phyloP scores from a whole-genome alignment of 2,113 vertebrate species.

The Nibea albiflora region DNA sequence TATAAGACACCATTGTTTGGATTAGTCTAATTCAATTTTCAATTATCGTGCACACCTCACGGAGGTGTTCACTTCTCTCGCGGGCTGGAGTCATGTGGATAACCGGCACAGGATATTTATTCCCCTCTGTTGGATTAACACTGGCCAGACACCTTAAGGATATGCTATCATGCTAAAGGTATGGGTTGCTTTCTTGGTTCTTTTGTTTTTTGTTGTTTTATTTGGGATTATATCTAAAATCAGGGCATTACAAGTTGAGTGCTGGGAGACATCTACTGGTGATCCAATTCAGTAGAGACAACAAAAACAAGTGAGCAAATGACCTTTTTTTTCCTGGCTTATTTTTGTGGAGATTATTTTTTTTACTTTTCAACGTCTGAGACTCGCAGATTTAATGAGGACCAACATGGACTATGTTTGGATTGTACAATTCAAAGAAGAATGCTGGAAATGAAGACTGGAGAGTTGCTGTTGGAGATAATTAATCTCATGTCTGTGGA shows the following conservation, averaged over 20 bases:
- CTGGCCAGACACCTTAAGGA: constrained; percentile 76
- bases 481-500: constrained; percentile 68
- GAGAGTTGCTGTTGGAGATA: constrained; percentile 63
- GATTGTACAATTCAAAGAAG: constrained; percentile 74
- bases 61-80: constrained; percentile 59
- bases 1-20: constrained; percentile 80
- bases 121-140: constrained; percentile 92
- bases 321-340: constrained; percentile 62
- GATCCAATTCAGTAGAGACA: constrained; percentile 68
- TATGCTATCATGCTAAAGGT: constrained; percentile 77
- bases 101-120: constrained; percentile 86
- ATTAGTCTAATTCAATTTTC: constrained; percentile 79
- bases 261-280: constrained; percentile 81
- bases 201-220: constrained; percentile 65
- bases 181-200: constrained; percentile 66
- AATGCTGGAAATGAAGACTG: constrained; percentile 68
- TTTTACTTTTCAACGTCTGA: constrained; percentile 77
- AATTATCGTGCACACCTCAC: constrained; percentile 52
- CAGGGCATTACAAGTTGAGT: constrained; percentile 78
- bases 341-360: constrained; percentile 82
- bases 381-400: constrained; percentile 57
- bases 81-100: constrained; percentile 84
- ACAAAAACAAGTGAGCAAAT: constrained; percentile 81
- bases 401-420: constrained; percentile 72
- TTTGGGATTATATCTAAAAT: constrained; percentile 82